phyloP scores from a whole-genome alignment of 2,797 vertebrate genomes.

The Sarcoramphus papa region DNA sequence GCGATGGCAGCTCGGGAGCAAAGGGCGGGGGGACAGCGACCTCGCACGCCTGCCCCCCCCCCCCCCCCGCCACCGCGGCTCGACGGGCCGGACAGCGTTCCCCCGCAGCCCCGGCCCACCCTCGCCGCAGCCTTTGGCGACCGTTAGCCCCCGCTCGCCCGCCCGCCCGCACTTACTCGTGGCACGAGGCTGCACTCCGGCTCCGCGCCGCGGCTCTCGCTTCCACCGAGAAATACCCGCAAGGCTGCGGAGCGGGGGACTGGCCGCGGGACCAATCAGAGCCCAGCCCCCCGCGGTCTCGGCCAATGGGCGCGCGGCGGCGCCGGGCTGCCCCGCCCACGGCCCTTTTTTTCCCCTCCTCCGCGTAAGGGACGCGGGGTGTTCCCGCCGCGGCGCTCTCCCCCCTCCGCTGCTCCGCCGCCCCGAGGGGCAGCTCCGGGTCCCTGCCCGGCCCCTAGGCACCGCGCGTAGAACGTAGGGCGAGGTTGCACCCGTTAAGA shows the following conservation, averaged over 20 bases:
- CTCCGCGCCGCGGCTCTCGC: not conserved
- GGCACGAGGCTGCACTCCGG: rapidly evolving
- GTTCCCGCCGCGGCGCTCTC: rapidly evolving
- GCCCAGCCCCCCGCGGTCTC: too few species aligned
- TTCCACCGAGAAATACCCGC: not conserved
- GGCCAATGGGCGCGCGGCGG: not conserved
- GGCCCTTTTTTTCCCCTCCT: too few species aligned
- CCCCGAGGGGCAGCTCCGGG: too few species aligned
- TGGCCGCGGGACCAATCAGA: not conserved
- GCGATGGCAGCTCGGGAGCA: not conserved
- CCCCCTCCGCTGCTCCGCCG: too few species aligned
- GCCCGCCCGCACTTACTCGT: not conserved
- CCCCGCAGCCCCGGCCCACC: not conserved
- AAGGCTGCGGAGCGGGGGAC: rapidly evolving
- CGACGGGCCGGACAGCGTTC: not conserved
- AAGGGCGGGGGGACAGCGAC: not conserved
- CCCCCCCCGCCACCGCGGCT: not conserved
- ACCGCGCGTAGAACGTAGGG: too few species aligned
- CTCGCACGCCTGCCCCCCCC: too few species aligned
- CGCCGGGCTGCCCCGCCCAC: not conserved
- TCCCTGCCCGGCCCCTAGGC: rapidly evolving
- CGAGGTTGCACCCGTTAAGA: too few species aligned
- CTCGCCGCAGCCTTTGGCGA: not conserved
- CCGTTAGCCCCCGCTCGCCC: not conserved
- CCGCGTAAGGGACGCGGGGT: rapidly evolving